Conservation (phyloP, 2,113 vertebrate species). For the Probosciger aterrimus region DNA sequence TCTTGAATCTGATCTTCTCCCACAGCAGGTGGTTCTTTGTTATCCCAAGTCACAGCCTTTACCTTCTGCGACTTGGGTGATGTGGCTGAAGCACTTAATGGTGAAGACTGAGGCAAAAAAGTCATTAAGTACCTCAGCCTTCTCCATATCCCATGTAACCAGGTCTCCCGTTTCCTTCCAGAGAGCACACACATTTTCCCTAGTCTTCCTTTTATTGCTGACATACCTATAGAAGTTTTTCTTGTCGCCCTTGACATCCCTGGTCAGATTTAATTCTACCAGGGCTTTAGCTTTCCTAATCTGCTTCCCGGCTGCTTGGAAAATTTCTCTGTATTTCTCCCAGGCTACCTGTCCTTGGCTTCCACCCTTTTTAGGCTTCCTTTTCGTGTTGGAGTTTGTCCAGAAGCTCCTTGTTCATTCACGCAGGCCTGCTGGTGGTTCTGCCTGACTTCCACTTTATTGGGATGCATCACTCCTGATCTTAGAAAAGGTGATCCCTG, state of each 20-base stretch:
- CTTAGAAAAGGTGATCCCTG: not conserved
- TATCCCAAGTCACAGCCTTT: not conserved
- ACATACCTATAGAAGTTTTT: not conserved
- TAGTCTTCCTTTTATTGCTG: not conserved
- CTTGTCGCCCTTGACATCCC: not conserved
- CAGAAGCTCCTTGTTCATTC: not conserved
- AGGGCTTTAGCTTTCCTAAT: not conserved
- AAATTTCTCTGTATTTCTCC: not conserved
- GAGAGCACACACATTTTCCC: not conserved
- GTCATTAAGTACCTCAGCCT: accelerated
- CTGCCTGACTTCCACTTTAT: not conserved
- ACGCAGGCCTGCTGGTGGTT: not conserved
- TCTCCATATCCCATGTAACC: not conserved
- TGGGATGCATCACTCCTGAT: not conserved
- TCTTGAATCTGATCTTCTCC: not conserved
- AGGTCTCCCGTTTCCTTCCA: not conserved
- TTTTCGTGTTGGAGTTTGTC: not conserved
- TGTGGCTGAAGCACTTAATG: not conserved
- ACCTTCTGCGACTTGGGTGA: not conserved
- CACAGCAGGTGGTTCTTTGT: not conserved
- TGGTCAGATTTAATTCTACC: not conserved
- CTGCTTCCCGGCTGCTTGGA: not conserved
- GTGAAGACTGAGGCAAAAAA: not conserved
- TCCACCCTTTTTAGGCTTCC: not conserved
- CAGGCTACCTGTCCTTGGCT: not conserved